These are phyloP conservation scores for Edolisoma coerulescens DNA, from an alignment of 2,113 vertebrate species.

Conservation along the genomic window DNA sequence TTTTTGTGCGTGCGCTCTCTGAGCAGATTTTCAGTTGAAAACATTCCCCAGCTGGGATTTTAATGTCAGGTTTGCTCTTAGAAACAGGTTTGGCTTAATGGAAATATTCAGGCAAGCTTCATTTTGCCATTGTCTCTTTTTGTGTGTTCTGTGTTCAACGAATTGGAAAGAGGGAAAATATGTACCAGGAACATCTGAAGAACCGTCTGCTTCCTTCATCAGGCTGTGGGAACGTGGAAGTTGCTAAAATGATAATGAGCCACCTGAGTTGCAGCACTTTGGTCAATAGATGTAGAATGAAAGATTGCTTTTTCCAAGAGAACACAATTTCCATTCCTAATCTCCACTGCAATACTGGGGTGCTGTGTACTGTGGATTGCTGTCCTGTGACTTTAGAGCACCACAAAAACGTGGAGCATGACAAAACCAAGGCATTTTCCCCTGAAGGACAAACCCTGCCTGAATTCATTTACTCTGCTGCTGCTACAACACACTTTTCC, in stretches of 20 bases:
- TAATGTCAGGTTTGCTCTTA: neutral
- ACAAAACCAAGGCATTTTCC: neutral
- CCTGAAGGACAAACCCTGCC: neutral
- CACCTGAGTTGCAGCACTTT: neutral
- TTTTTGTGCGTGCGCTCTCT: accelerated
- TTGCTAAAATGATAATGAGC: neutral
- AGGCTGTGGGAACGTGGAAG: neutral
- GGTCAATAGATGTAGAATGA: neutral
- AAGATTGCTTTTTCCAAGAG: neutral
- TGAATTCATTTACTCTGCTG: neutral
- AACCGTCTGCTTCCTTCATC: neutral
- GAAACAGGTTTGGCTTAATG: neutral
- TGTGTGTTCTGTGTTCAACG: neutral
- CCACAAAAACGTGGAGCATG: neutral
- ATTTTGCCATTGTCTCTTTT: neutral
- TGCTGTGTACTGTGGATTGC: neutral
- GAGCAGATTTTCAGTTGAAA: neutral
- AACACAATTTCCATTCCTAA: neutral
- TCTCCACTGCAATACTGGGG: neutral
- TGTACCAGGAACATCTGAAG: accelerated
- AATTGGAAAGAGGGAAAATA: neutral
- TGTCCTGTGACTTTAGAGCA: neutral
- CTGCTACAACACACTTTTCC: neutral
- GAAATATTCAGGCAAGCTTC: neutral
- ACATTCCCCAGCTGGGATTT: neutral